Percentiles rank a stretch among this genome's conserved stretches.
Evolutionary conservation across 1,140 invertebrate species (phyloP).

Genomic region (Oryctes rhinoceros): DNA sequence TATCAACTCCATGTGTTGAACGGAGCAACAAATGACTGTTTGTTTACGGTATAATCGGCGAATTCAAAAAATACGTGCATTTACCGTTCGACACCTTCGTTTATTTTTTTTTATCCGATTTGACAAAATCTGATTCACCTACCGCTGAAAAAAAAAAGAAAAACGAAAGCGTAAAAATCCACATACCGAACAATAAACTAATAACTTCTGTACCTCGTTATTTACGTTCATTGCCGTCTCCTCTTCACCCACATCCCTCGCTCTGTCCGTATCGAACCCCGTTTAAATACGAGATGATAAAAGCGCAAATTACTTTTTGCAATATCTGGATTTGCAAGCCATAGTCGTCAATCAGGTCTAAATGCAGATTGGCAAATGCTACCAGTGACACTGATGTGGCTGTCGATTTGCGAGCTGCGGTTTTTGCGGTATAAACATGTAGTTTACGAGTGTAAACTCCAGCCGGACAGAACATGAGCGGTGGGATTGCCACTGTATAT

Average conservation of each 20-base stretch:
- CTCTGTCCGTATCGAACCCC: neutral
- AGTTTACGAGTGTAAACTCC: conserved; percentile 59
- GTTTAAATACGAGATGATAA: conserved; percentile 39
- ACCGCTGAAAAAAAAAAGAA: too few species aligned
- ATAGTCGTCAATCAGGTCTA: conserved; percentile 60
- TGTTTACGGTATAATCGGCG: neutral
- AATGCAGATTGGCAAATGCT: conserved; percentile 60
- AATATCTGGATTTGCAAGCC: conserved; percentile 46
- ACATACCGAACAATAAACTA: conserved; percentile 16
- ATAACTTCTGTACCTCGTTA: conserved; percentile 23
- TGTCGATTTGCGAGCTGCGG: conserved; percentile 62
- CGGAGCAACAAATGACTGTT: too few species aligned
- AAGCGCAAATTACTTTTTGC: conserved; percentile 42
- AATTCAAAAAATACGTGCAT: neutral
- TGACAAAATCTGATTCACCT: conserved; percentile 25
- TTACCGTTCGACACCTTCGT: neutral
- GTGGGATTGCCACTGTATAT: conserved; percentile 55
- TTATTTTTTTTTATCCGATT: neutral
- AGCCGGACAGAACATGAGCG: conserved; percentile 50
- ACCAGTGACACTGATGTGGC: conserved; percentile 57
- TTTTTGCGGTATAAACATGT: conserved; percentile 64
- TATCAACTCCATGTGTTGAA: too few species aligned
- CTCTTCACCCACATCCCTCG: neutral
- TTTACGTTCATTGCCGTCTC: conserved; percentile 17
- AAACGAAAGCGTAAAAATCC: conserved; percentile 6